Evolutionary conservation across 2,888 invertebrate genomes (phyloP).

Genomic region (Flexamia atlantica): DNA sequence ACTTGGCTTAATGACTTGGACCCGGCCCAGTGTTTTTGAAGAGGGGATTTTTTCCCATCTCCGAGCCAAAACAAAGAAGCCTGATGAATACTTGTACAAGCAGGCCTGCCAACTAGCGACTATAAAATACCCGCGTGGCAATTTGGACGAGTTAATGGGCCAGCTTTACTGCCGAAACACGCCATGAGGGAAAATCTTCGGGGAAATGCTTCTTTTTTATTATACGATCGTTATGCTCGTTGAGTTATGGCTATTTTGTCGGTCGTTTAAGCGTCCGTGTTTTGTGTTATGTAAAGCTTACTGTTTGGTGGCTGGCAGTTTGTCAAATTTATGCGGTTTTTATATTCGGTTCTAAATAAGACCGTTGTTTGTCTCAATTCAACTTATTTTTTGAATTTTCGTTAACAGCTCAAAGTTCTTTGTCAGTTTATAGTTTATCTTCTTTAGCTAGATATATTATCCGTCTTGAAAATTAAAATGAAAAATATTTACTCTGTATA

Average conservation of each 20-base stretch:
- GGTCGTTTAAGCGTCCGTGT: neutral
- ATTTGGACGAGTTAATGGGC: neutral
- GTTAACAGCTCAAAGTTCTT: no score
- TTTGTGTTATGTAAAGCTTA: conserved; percentile 7
- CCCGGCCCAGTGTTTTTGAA: conserved; percentile 12
- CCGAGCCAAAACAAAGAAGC: conserved; percentile 47
- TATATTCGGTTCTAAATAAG: no score
- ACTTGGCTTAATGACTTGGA: conserved; percentile 46
- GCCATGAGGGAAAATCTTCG: conserved; percentile 26
- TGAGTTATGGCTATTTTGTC: conserved; percentile 7
- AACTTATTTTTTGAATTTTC: no score
- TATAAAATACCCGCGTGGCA: conserved; percentile 41
- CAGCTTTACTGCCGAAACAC: conserved; percentile 12
- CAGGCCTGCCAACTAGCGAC: conserved; percentile 18
- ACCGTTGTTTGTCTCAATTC: no score
- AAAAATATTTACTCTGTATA: no score
- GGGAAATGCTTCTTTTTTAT: conserved; percentile 30
- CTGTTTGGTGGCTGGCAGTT: neutral
- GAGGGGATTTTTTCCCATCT: conserved; percentile 32
- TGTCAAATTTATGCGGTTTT: neutral
- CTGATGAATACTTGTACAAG: conserved; percentile 43
- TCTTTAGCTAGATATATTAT: no score
- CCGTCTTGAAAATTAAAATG: no score
- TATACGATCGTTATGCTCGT: neutral
- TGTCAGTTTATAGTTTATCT: no score